Percentiles rank a stretch among this genome's conserved stretches.
Conservation (phyloP, 2,888 invertebrate species). For the Drosophila limbata region DNA sequence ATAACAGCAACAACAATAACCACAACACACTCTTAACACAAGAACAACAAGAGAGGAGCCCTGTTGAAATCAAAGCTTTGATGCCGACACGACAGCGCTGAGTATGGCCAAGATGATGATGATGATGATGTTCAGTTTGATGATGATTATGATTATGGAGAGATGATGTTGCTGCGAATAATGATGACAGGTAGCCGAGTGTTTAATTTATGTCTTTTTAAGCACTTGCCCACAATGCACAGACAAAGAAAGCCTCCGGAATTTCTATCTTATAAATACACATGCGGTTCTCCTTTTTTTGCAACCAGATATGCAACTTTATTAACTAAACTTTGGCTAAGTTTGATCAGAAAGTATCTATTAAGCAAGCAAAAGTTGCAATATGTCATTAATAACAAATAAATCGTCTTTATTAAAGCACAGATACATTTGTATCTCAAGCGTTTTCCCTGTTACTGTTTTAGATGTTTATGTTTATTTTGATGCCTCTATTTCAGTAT, state of each 20-base stretch:
- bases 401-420: neutral
- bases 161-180: slow-evolving; percentile 54
- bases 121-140: slow-evolving; percentile 22
- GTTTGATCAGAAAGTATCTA: slow-evolving; percentile 19
- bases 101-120: slow-evolving; percentile 17
- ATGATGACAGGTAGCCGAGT: slow-evolving; percentile 80
- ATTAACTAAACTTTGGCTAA: slow-evolving; percentile 8
- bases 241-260: slow-evolving; percentile 37
- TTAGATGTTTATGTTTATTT: neutral
- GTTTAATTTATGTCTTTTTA: slow-evolving; percentile 81
- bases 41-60: slow-evolving; percentile 54
- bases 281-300: slow-evolving; percentile 21
- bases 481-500: neutral
- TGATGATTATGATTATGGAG: slow-evolving; percentile 30
- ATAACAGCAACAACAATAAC: slow-evolving; percentile 62
- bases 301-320: slow-evolving; percentile 39
- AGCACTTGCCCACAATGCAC: slow-evolving; percentile 65
- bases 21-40: slow-evolving; percentile 51
- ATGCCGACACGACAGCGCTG: slow-evolving; percentile 62
- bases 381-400: slow-evolving; percentile 6
- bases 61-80: slow-evolving; percentile 80
- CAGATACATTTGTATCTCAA: neutral
- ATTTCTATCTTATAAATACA: slow-evolving; percentile 28
- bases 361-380: slow-evolving; percentile 23
- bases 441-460: neutral